Evolutionary conservation across 1,140 invertebrate genomes (phyloP).

Genomic region (Belonocnema kinseyi): DNA sequence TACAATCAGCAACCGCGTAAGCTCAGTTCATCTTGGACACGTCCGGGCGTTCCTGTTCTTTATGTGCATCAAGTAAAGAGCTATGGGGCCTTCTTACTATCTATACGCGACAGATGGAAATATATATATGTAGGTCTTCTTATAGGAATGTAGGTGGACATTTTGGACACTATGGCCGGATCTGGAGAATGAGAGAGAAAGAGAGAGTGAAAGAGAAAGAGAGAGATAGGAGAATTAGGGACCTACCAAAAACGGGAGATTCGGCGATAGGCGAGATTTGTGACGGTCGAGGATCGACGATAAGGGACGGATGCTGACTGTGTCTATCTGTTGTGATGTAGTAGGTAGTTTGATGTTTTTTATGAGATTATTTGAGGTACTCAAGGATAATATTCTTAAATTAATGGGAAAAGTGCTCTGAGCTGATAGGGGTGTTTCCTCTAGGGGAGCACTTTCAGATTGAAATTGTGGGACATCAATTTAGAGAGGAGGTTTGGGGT

Average conservation of each 20-base stretch:
- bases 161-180: constrained; percentile 25
- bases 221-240: constrained; percentile 61
- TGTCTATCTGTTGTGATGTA: constrained; percentile 42
- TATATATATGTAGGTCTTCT: neutral
- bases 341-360: constrained; percentile 1
- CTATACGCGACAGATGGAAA: constrained; percentile 35
- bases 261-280: constrained; percentile 70
- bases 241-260: constrained; percentile 71
- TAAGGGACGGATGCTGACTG: constrained; percentile 57
- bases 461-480: neutral
- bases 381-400: neutral
- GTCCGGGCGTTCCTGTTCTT: constrained; percentile 67
- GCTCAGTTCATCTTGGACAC: constrained; percentile 68
- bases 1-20: constrained; percentile 65
- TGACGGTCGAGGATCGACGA: constrained; percentile 67
- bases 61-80: constrained; percentile 63
- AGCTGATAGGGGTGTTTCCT: neutral
- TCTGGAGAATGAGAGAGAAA: neutral
- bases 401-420: neutral
- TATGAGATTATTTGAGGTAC: constrained; percentile 7
- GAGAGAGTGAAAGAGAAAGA: neutral
- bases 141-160: constrained; percentile 9
- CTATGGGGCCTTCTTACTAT: constrained; percentile 63
- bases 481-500: too few relatives aligned
- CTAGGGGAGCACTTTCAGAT: neutral